Evolutionary conservation across 2,888 invertebrate genomes (phyloP).

Genomic region (Frankliniella fusca): DNA sequence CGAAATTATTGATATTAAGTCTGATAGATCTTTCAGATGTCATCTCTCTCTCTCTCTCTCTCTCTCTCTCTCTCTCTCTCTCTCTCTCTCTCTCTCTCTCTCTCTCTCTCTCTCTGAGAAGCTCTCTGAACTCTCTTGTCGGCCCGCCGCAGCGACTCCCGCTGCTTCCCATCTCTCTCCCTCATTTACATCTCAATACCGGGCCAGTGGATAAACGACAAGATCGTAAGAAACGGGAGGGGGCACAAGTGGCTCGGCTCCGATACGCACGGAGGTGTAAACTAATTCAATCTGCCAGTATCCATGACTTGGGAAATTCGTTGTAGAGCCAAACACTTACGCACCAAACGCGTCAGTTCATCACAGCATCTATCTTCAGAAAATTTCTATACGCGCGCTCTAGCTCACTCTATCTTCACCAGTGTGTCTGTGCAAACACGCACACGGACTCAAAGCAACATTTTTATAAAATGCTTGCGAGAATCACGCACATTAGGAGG

Average conservation of each 20-base stretch:
- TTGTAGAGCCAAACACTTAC: too few relatives aligned
- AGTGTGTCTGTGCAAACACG: not conserved
- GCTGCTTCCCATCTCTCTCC: not conserved
- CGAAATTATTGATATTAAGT: constrained; percentile 21
- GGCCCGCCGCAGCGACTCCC: not conserved
- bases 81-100: not conserved
- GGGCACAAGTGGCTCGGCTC: not conserved
- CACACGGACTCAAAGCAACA: not conserved
- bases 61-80: not conserved
- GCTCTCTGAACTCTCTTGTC: not conserved
- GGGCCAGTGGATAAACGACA: not conserved
- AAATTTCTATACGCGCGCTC: too few relatives aligned
- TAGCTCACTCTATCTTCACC: too few relatives aligned
- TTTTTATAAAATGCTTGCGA: not conserved
- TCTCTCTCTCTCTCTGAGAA: not conserved
- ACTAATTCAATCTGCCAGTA: not conserved
- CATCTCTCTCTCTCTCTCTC: not conserved
- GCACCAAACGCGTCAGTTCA: too few relatives aligned
- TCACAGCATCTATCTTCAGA: too few relatives aligned
- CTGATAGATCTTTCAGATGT: not conserved
- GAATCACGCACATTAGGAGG: not conserved
- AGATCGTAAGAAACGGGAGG: not conserved
- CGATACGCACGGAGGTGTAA: not conserved
- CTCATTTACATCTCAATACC: constrained; percentile 25
- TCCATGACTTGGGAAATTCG: too few relatives aligned